Evolutionary conservation across 2,888 invertebrate species (phyloP), one percentile per base, ranked within the genome.

Genomic region (Cataglyphis rosenhaueri): DNA sequence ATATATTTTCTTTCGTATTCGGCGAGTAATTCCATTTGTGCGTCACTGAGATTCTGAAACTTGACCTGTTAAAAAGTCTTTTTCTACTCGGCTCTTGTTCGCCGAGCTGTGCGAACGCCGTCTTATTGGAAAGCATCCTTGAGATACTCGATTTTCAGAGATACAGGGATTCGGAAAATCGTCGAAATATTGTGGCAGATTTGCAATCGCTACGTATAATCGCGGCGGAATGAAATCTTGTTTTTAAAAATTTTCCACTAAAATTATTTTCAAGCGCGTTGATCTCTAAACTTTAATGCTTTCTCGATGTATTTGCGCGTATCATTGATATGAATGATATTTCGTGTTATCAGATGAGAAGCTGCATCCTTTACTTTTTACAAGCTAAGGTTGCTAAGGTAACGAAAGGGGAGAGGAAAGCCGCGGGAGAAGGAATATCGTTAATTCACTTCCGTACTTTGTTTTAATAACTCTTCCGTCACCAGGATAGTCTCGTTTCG

Each of bases 21-120:
- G 86, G 62, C 88, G 87, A 87, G 88, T 93, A 92, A 93, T 93
- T 93, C 93, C 89, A 93, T 93, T 93, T 93, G 91, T 93, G 91
- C 92, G 92, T 91, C 92, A 90, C 85, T 71, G 88, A 92, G 90
- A 92, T 91, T 90, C 86, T 90, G 92, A 92, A 93, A 93, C 93
- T 92, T 91, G 93, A 93, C 93, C 93, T 92, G 92, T 93, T 93
- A 92, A 93, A 93, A 93, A 93, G 93, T 93, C 92, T 89, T 92
- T 92, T 91, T 68, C 64, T 25, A 57, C 59, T 29, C 83, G 70
- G 85, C 84, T 88, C 89, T 85, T 83, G 85, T 88, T 89, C 85
- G 85, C 55, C 59, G 79, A 48, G 57, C 68, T 44, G 48, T 44
- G 48, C 74, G 35, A 57, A 44, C 74, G 79, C 29, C 38, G 76